Conservation (phyloP, 2,113 vertebrate species). For the Rhea americana region DNA sequence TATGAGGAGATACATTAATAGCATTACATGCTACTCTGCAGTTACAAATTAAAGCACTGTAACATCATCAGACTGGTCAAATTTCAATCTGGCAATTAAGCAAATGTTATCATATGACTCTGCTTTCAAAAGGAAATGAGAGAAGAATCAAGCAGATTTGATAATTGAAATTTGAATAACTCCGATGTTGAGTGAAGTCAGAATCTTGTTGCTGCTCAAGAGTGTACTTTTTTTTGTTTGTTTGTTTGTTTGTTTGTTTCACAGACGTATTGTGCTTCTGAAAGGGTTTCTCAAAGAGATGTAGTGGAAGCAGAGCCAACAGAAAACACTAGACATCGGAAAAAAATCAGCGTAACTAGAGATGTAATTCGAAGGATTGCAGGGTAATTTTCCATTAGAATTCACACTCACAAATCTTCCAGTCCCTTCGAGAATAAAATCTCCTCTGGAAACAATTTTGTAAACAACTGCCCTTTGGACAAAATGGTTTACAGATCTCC, state of each 20-base stretch:
- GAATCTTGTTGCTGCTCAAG: not conserved
- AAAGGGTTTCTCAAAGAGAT: not conserved
- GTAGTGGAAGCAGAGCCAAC: not conserved
- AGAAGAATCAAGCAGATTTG: not conserved
- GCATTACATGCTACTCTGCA: not conserved
- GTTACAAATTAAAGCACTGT: not conserved
- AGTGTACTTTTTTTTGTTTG: accelerated
- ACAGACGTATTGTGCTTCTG: accelerated
- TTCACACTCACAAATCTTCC: not conserved
- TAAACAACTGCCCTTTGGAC: not conserved
- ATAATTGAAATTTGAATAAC: accelerated
- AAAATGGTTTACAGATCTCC: too few species aligned
- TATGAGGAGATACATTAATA: not conserved
- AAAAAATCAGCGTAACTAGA: not conserved
- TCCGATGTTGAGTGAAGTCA: not conserved
- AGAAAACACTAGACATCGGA: not conserved
- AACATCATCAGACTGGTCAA: not conserved
- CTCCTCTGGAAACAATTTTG: not conserved
- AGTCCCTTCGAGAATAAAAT: not conserved
- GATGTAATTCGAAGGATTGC: not conserved
- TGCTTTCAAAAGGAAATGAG: not conserved
- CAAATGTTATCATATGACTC: not conserved
- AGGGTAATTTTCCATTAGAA: not conserved
- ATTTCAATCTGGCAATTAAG: not conserved
- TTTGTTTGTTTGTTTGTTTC: not conserved